phyloP scores from a whole-genome alignment of 2,113 vertebrate genomes.

The Ceratotherium simum region DNA sequence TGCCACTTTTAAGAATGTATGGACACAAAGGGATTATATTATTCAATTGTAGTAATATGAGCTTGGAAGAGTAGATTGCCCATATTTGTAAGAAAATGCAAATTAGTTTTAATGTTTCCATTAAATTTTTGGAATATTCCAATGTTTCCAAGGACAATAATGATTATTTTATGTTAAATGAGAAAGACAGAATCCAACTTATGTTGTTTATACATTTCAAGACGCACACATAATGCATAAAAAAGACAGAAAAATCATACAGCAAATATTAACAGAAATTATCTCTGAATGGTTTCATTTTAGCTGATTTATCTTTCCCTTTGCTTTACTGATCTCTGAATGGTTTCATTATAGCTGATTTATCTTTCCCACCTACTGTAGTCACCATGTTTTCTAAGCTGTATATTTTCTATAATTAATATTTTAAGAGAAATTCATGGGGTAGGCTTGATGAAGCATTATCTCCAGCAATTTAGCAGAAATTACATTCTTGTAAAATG shows the following conservation, averaged over 20 bases:
- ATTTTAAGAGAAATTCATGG: background rate
- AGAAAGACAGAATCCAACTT: background rate
- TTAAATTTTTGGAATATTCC: no score
- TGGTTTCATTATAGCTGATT: background rate
- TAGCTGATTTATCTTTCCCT: background rate
- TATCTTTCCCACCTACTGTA: background rate
- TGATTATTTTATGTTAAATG: background rate
- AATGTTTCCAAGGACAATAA: background rate
- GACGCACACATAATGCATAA: background rate
- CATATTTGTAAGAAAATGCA: background rate
- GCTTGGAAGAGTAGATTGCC: background rate
- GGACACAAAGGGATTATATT: background rate
- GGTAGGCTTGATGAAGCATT: background rate
- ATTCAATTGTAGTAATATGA: background rate
- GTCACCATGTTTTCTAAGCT: background rate
- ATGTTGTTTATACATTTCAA: background rate
- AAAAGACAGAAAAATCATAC: background rate
- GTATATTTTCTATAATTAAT: background rate
- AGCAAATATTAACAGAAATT: background rate
- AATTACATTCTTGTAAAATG: background rate
- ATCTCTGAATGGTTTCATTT: background rate
- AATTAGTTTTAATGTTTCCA: background rate
- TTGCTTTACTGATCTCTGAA: background rate
- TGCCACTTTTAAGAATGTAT: background rate
- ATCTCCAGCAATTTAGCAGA: background rate